A percentile compares a stretch with the other conserved stretches of the same genome.
These are phyloP conservation scores for Chaetura pelagica DNA, from an alignment of 2,113 vertebrate species.

Conservation along the genomic window DNA sequence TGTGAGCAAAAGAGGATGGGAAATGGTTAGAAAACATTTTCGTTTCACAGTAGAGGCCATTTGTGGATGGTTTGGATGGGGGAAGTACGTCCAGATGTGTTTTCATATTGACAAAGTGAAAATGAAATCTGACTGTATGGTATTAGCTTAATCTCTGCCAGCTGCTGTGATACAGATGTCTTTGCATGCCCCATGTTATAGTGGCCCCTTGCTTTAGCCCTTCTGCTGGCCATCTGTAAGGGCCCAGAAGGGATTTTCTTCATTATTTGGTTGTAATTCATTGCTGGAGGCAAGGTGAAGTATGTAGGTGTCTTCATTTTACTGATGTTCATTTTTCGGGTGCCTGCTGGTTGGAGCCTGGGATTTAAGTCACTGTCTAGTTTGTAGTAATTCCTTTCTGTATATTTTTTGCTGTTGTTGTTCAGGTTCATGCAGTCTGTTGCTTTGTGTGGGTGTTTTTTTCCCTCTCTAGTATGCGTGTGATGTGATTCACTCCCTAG, in stretches of 20 bases:
- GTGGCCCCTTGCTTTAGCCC: background rate
- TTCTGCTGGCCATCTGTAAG: background rate
- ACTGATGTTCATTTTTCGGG: background rate
- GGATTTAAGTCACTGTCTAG: background rate
- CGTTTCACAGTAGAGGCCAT: background rate
- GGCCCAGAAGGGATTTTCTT: background rate
- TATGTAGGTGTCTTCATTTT: background rate
- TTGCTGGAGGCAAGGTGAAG: background rate
- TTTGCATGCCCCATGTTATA: rapidly evolving
- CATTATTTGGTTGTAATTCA: background rate
- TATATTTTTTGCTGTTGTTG: background rate
- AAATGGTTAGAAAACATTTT: background rate
- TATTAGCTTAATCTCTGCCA: background rate
- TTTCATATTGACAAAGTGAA: background rate
- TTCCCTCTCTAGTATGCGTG: background rate
- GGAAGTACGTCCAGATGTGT: background rate
- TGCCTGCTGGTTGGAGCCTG: background rate
- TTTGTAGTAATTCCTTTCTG: background rate
- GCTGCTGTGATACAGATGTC: background rate
- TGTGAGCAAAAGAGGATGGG: rapidly evolving
- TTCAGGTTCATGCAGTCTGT: background rate
- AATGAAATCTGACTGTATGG: background rate
- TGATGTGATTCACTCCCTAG: background rate
- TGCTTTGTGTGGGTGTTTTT: background rate
- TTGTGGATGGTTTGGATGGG: background rate